Evolutionary conservation across 2,797 vertebrate genomes (phyloP), one percentile per base, ranked within the genome.

Genomic region (Chaenodraco wilsoni): DNA sequence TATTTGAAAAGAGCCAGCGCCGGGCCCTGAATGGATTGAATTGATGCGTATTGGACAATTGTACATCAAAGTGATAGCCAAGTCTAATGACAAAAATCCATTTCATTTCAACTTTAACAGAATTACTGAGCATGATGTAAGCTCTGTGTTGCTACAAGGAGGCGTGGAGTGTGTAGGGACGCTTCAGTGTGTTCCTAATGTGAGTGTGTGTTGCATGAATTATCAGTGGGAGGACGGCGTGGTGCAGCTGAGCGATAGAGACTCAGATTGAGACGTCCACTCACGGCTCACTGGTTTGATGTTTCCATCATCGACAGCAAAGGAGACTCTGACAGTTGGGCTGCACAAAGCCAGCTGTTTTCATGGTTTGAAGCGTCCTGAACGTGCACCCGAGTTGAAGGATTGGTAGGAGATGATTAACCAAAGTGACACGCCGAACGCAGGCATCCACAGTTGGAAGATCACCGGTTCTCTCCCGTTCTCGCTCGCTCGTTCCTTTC

Each of bases 281-380:
- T 94, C 94, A 94, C 93, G 89, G 90, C 93, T 95, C 92, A 89
- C 91, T 92, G 94, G 91, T 85, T 94, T 95, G 94, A 95, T 94
- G 90, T 94, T 93, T 95, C 93, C 93, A 95, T 95, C 94, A 94
- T 87, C 78, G 93, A 94, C 95, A 94, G 94, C 92, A 82, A 89
- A 94, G 93, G 93, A 94, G 93, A 93, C 88, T 90, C 92, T 94
- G 94, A 94, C 94, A 94, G 95, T 91, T 75, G 91, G 92, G 93
- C 93, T 93, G 92, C 90, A 89, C 90, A 87, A 78, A 94, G 91
- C 95, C 94, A 95, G 94, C 92, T 95, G 95, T 95, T 95, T 94
- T 93, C 93, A 93, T 92, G 93, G 90, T 93, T 93, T 89, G 89
- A 88, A 93, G 92, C 92, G 74, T 93, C 93, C 84, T 78, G 87